Evolutionary conservation across 2,113 vertebrate genomes (phyloP).

Genomic region (Engraulis encrasicolus): DNA sequence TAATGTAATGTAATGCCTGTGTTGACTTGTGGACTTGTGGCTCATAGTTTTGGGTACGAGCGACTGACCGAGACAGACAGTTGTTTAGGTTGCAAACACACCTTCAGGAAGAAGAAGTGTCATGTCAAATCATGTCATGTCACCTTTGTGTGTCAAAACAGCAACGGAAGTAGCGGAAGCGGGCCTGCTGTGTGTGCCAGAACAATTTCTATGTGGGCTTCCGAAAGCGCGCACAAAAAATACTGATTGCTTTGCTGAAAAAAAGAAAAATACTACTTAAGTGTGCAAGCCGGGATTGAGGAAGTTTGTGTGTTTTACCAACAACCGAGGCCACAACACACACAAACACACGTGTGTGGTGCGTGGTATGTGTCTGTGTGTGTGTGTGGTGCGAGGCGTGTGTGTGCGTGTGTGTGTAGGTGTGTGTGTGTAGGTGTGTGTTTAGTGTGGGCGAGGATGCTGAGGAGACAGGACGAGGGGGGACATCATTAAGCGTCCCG

Average conservation of each 20-base stretch:
- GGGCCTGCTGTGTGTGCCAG: background rate
- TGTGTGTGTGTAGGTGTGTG: constrained; percentile 31
- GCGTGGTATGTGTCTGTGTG: too few species aligned
- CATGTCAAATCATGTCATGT: background rate
- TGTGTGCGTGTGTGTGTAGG: too few species aligned
- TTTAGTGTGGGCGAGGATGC: constrained; percentile 47
- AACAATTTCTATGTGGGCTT: background rate
- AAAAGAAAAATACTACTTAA: background rate
- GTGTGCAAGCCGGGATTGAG: background rate
- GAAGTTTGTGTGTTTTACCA: constrained; percentile 18
- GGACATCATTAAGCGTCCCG: constrained; percentile 44
- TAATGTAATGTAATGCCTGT: too few species aligned
- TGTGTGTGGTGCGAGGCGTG: too few species aligned
- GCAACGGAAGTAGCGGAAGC: background rate
- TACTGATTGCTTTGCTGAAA: constrained; percentile 14
- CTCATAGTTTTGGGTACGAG: background rate
- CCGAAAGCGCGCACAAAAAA: background rate
- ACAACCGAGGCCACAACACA: constrained; percentile 16
- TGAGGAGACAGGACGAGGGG: constrained; percentile 45
- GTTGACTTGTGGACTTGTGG: background rate
- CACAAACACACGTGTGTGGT: background rate
- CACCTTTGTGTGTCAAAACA: background rate
- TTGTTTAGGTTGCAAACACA: constrained; percentile 3
- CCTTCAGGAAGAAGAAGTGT: background rate
- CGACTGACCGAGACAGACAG: background rate